Base-by-base conservation (phyloP, 2,113 vertebrate genomes). In the Notechis scutatus region DNA sequence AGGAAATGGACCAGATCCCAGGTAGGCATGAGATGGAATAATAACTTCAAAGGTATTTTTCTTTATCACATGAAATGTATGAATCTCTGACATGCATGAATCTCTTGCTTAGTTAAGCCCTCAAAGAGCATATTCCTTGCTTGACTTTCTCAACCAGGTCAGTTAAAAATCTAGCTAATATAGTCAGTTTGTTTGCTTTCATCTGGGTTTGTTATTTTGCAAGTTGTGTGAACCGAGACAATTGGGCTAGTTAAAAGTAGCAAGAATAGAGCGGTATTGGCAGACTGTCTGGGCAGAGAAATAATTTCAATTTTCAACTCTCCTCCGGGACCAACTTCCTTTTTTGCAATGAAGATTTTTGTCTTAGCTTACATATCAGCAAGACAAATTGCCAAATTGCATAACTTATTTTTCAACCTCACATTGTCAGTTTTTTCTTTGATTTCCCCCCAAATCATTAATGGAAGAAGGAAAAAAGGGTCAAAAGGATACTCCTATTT, bases 341-440 rank as follows among this genome's bases (percentile, higher is more conserved):
- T 91, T 92, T 92, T 86, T 91, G 91, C 89, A 45, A 6, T 88
- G 93, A 93, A 69, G 86, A 57, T 54, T 56, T 74, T 61, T 64
- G 5, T 21, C 91, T 85, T n/a, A 85, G 20, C 20, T n/a, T 96
- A 47, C 56, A 74, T 95, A 94, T 93, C 93, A 96, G 93, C 85
- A 91, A 90, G 91, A 87, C 88, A 94, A 94, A 74, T 95, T 89
- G 57, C 74, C 21, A 81, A 57, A 69, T 93, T 92, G 92, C 89
- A 90, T 93, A 94, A 23, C 54, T 96, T 94, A 91, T 93, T 26
- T 96, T 92, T 94, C 94, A 94, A 57, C 93, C 95, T 96, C 93
- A 92, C 57, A 64, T 54, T 95, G 91, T 54, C 1, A 2, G 45
- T 6, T 64, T 85, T 89, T 52, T 61, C 94, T 93, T 94, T 93